Evolutionary conservation across 2,113 vertebrate genomes (phyloP).

Genomic region (Felis chaus): DNA sequence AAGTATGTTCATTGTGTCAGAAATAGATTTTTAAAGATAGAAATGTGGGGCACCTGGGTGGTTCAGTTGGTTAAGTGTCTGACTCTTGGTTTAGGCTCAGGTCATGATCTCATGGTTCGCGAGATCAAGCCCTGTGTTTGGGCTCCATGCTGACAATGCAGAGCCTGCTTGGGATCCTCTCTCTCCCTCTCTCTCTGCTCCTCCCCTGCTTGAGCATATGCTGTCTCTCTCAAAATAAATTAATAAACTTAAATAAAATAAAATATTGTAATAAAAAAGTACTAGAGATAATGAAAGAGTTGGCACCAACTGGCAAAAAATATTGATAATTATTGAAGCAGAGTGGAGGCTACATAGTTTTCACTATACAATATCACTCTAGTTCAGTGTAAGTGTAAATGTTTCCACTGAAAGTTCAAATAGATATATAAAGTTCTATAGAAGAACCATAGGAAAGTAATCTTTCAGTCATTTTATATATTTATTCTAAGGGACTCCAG

Average conservation of each 20-base stretch:
- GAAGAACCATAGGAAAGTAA: neutral
- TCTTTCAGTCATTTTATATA: neutral
- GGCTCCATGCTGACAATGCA: no score
- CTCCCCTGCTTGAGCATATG: no score
- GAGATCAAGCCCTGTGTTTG: no score
- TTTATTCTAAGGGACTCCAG: neutral
- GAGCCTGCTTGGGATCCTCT: no score
- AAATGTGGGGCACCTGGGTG: neutral
- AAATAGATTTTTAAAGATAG: neutral
- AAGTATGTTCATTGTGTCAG: neutral
- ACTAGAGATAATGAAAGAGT: neutral
- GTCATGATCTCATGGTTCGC: no score
- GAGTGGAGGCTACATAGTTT: neutral
- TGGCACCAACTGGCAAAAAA: neutral
- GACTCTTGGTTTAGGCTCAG: no score
- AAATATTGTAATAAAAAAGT: neutral
- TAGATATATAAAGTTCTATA: neutral
- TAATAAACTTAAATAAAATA: neutral
- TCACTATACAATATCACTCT: neutral
- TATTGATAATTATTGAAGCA: neutral
- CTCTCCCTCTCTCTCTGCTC: no score
- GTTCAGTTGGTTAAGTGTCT: no score
- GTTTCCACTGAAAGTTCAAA: neutral
- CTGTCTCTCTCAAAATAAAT: no score
- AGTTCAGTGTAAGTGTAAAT: neutral